Base-by-base conservation (phyloP, 2,888 invertebrate genomes). In the Apamea epomidion region DNA sequence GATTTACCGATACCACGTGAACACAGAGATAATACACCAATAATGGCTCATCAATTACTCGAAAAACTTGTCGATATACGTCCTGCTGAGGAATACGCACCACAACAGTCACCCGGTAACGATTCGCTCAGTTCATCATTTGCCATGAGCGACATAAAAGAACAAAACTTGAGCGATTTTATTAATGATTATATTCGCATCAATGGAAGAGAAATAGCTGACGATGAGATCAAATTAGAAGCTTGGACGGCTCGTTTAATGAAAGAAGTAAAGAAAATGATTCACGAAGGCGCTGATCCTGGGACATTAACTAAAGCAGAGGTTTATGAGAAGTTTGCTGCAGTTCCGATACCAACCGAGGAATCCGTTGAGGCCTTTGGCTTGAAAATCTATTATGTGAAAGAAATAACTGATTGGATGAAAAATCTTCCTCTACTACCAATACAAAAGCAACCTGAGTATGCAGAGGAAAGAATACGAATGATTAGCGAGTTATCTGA, bases 381-480 rank as follows among this genome's bases (percentile, higher is more conserved):
- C 21, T 84, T 89, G 48, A 92, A 95, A 85, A 88, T 95, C 4
- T 83, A 88, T 76, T 94, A 94, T 72, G 91, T 92, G 0, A 92
- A 93, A 88, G 94, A 95, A 89, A 94, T 95, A 83, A 88, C 92
- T 45, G 93, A 94, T 48, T 95, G 95, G 95, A 80, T 95, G 60
- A 93, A 93, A 84, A 94, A 94, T 84, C 88, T 95, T 67, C 94
- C 95, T 4, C 79, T 95, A 6, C 72, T 92, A 76, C 89, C 92
- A 12, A 80, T 92, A 18, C 77, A 51, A 68, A 88, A 87, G 32
- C n/a, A 87, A 16, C 76, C 84, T 74, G 83, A 91, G 65, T 83
- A 90, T 32, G 81, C 87, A 76, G 81, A 91, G 60, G 70, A 81
- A 60, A 91, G 90, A 79, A 85, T 91, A 3, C 88, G 81, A 85